Percentiles rank a stretch among this genome's conserved stretches.
phyloP scores from a whole-genome alignment of 2,888 invertebrate genomes.

The Philereme vetulata region DNA sequence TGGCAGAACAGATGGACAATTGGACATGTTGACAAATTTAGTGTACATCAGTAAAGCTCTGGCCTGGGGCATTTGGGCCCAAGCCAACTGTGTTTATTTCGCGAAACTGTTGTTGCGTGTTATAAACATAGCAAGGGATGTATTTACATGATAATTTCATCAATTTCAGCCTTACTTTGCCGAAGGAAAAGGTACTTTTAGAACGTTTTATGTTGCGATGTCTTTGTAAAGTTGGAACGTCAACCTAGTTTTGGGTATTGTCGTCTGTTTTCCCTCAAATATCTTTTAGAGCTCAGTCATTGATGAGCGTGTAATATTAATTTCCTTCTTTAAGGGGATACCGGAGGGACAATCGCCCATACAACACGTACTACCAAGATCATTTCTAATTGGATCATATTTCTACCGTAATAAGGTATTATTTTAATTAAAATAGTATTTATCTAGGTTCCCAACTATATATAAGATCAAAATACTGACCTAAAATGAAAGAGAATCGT shows the following conservation, averaged over 20 bases:
- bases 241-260: slow-evolving; percentile 13
- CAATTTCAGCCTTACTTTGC: slow-evolving; percentile 29
- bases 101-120: slow-evolving; percentile 57
- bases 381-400: too few relatives aligned
- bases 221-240: slow-evolving; percentile 17
- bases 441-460: too few relatives aligned
- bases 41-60: slow-evolving; percentile 48
- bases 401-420: too few relatives aligned
- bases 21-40: slow-evolving; percentile 60
- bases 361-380: too few relatives aligned
- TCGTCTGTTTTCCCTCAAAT: slow-evolving; percentile 11
- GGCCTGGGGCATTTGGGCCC: slow-evolving; percentile 52
- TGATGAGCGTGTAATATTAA: background rate
- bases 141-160: slow-evolving; percentile 57
- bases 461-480: too few relatives aligned
- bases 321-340: background rate
- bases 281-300: background rate
- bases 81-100: slow-evolving; percentile 65
- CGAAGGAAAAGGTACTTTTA: slow-evolving; percentile 22
- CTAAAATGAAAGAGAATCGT: too few relatives aligned
- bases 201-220: slow-evolving; percentile 18
- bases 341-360: too few relatives aligned
- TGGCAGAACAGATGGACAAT: slow-evolving; percentile 40
- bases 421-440: too few relatives aligned
- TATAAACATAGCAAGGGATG: slow-evolving; percentile 53